Evolutionary conservation across 2,797 vertebrate genomes (phyloP), one percentile per base, ranked within the genome.

Genomic region (Carduelis carduelis): DNA sequence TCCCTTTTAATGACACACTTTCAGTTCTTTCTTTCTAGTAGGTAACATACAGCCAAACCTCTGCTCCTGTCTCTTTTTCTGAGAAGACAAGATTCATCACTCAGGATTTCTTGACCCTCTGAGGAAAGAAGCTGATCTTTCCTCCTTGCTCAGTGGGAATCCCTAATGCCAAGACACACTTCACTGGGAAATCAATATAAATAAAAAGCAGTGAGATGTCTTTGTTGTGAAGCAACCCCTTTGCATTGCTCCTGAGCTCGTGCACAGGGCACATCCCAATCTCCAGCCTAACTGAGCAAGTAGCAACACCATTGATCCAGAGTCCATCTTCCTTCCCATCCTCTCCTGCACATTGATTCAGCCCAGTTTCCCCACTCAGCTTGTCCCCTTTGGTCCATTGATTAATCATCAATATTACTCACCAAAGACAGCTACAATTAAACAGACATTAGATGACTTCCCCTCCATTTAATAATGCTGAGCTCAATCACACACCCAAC

Each of bases 101-200:
- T 81, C 80, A 96, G 95, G 86, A 95, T 91, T 97, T 97, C 94
- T 97, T 95, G 92, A 96, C 94, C 92, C 95, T 97, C 95, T 80
- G 89, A 59, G 70, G 75, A 90, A 91, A 97, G 90, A 76, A 95
- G 77, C 95, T 93, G 95, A 95, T 96, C 94, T 95, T 96, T 95
- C 83, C 71, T 87, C 79, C 43, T 49, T 85, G 92, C 94, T 97
- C 94, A 95, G 94, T 84, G 94, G 96, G 97, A 95, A 85, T 93
- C 87, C 92, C 92, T 97, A 97, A 97, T 95, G 95, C 96, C 92
- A 96, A 97, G 97, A 97, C 93, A 97, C 96, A 95, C 80, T 97
- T 97, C 96, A 94, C 83, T 95, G 94, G 89, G 91, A 96, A 97
- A 98, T 98, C 96, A 68, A 97, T 98, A 97, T 74, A 96, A 97